Evolutionary conservation across 2,888 invertebrate species (phyloP), one percentile per base, ranked within the genome.

Genomic region (Epinotia ramella): DNA sequence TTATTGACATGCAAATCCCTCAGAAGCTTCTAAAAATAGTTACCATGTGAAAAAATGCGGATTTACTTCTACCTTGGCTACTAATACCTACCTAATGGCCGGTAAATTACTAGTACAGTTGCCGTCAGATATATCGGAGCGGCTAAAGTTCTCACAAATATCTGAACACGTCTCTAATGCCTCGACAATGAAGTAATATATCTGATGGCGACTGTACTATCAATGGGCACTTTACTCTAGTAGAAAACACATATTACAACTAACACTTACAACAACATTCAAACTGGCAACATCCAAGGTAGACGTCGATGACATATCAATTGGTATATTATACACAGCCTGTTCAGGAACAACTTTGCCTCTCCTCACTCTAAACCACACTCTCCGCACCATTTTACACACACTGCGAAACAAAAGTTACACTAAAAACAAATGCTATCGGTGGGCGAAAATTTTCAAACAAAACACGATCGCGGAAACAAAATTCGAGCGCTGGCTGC

Each of bases 261-360:
- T 53, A 44, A 11, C 56, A 66, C 75, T 78, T 66, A 74, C 74
- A 65, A 77, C 65, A 40, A 49, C 70, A 77, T 79, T 79, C 79
- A 79, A 90, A 92, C 91, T 84, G 56, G 88, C 86, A 59, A 93
- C 87, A 84, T 94, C 93, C 83, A 94, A 80, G 11, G 94, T 94
- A 7, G 90, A 89, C 12, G 90, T 89, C 65, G 91, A 91, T 5
- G 91, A 91, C 90, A 91, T 88, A 76, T 86, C 66, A 44, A 75
- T 73, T 28, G 68, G 73, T 16, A 78, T 68, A 83, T 84, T 1
- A 81, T 83, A 94, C 65, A 94, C 89, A 13, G 90, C 91, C 49
- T 90, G 90, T 2, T 84, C 86, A 2, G 94, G 94, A 0, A 89
- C 89, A 78, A 94, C 93, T 85, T 93, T 94, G 9, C 84, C 81